A percentile compares a stretch with the other conserved stretches of the same genome.
Conservation (phyloP, 1,140 invertebrate genomes). For the Phymorhynchus buccinoides region DNA sequence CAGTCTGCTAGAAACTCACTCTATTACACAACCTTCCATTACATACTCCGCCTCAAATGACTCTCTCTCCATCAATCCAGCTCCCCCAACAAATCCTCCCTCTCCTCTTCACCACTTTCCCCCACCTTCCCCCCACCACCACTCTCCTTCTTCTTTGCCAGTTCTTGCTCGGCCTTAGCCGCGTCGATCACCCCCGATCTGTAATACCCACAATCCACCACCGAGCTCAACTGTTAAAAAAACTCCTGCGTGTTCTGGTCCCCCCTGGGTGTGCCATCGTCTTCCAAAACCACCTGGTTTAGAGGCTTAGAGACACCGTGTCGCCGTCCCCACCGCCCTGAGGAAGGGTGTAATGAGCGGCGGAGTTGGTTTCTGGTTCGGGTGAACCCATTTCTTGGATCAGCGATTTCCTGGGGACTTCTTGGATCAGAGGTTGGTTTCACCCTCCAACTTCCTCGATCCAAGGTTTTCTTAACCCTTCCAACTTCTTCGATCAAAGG, state of each 20-base stretch:
- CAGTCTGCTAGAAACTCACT: too few relatives aligned
- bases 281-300: conserved; percentile 25
- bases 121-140: too few relatives aligned
- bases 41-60: too few relatives aligned
- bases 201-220: conserved; percentile 31
- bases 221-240: conserved; percentile 24
- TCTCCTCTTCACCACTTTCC: too few relatives aligned
- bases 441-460: conserved; percentile 19
- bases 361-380: background rate
- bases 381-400: too few relatives aligned
- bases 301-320: conserved; percentile 33
- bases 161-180: too few relatives aligned
- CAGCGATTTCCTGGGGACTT: too few relatives aligned
- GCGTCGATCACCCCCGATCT: conserved; percentile 40
- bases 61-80: too few relatives aligned
- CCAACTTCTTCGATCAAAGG: conserved; percentile 45
- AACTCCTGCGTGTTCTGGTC: conserved; percentile 42
- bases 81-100: too few relatives aligned
- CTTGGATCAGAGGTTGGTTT: background rate
- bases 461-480: background rate
- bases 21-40: too few relatives aligned
- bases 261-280: too few relatives aligned
- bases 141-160: too few relatives aligned
- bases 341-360: background rate
- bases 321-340: background rate